Evolutionary conservation across 2,113 vertebrate species (phyloP), one percentile per base, ranked within the genome.

Genomic region (Myiozetetes cayanensis): DNA sequence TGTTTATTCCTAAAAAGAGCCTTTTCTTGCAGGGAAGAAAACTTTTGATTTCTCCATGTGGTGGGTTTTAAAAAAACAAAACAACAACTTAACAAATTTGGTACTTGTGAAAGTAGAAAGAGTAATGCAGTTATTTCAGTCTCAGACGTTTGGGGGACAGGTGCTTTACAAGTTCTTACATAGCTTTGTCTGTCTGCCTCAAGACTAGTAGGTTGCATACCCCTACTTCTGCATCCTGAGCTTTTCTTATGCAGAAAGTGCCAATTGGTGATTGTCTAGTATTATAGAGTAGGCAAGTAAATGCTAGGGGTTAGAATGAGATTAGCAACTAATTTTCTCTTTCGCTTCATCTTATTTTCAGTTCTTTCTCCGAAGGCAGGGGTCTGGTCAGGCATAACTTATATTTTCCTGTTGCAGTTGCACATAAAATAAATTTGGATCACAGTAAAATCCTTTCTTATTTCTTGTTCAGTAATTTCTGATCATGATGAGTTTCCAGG

Each of bases 1-100:
- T 97, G 85, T 91, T 97, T 97, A 78, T 78, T 55, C 79, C 90
- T 94, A 94, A 97, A 97, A 90, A 74, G 91, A 94, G 74, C 65
- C 73, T 90, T 96, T 95, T 93, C 72, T 93, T 87, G 56, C 61
- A 76, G 58, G 85, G 62, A 93, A 70, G 90, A 85, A 89, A 95
- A 97, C 86, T 97, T 97, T 30, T 76, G 58, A 82, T 96, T 93
- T 95, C 65, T 91, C 56, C 61, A 14, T 95, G 89, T 95, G 81
- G 61, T 76, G 37, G 22, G 8, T 84, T 87, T 93, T 30, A 62
- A 74, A 93, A 94, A 43, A 81, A 52, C 37, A 28, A 67, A 84
- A 9, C 10, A 74, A 12, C 33, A 77, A 73, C 79, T 92, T 89
- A 82, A 81, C 94, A 76, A 80, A 94, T 93, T 73, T 91, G 79